Evolutionary conservation across 2,797 vertebrate genomes (phyloP).

Genomic region (Pelochelys cantorii): DNA sequence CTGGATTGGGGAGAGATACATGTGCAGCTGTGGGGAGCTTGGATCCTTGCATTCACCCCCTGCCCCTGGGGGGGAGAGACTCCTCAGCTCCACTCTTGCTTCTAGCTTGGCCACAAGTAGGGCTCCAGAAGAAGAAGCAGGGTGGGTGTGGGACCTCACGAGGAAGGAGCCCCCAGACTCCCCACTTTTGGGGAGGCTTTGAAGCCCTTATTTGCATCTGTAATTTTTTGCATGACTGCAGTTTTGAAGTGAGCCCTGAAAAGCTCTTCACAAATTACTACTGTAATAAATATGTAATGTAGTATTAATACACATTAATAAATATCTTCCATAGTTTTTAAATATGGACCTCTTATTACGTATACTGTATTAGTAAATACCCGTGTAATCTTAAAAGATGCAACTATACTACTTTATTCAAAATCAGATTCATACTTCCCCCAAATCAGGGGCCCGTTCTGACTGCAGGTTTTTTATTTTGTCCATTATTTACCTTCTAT

Average conservation of each 20-base stretch:
- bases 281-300: background rate
- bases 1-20: too few species aligned
- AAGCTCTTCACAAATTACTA: background rate
- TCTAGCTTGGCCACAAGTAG: too few species aligned
- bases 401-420: background rate
- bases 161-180: too few species aligned
- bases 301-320: background rate
- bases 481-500: background rate
- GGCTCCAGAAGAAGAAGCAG: too few species aligned
- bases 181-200: too few species aligned
- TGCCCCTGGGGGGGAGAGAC: too few species aligned
- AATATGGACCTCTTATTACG: background rate
- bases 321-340: background rate
- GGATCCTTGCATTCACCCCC: too few species aligned
- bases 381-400: background rate
- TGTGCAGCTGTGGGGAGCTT: too few species aligned
- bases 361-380: background rate
- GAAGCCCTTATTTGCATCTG: background rate
- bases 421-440: fast-evolving
- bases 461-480: background rate
- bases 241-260: background rate
- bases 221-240: background rate
- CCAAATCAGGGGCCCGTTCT: background rate
- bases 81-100: too few species aligned
- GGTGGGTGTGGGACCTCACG: too few species aligned